Conservation (phyloP, 2,113 vertebrate genomes). For the Brachypteracias leptosomus region DNA sequence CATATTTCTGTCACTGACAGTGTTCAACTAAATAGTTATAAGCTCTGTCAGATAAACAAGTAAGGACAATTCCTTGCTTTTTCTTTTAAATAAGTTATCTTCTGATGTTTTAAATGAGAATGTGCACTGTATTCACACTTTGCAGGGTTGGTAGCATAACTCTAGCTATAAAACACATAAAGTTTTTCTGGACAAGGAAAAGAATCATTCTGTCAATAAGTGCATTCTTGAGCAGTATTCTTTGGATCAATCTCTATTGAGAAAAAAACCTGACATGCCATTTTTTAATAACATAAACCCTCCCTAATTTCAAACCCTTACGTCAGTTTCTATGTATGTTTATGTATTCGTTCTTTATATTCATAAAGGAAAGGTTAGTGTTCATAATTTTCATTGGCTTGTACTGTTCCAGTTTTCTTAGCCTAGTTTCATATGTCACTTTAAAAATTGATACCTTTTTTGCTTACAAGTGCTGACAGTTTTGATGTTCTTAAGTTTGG, state of each 20-base stretch:
- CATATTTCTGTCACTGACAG: not conserved
- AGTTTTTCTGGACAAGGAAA: not conserved
- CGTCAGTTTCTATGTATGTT: not conserved
- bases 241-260: not conserved
- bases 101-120: not conserved
- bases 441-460: not conserved
- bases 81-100: conserved; percentile 17
- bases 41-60: not conserved
- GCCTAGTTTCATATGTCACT: not conserved
- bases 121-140: not conserved
- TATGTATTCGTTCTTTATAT: not conserved
- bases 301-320: not conserved
- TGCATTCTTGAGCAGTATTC: not conserved
- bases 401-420: not conserved
- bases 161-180: not conserved
- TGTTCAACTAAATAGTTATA: not conserved
- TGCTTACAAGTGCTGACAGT: not conserved
- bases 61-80: not conserved
- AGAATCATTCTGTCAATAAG: not conserved
- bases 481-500: conserved; percentile 8
- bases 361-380: not conserved
- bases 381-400: not conserved
- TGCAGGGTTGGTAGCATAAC: not conserved
- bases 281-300: not conserved
- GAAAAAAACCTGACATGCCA: not conserved